These are phyloP conservation scores for Tethea ocularis DNA, from an alignment of 2,888 invertebrate species.

Conservation along the genomic window DNA sequence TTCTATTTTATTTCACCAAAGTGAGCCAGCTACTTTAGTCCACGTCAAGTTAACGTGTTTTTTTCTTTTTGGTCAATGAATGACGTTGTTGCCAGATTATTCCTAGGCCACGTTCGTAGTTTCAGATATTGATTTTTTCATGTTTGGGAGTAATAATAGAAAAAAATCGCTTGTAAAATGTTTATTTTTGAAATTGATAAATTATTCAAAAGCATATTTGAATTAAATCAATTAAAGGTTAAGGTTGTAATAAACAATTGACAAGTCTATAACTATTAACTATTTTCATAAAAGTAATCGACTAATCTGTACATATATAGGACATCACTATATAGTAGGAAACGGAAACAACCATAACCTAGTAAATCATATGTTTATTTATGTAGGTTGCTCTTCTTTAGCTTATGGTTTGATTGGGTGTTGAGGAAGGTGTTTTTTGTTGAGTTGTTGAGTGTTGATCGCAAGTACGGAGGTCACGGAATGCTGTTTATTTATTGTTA, in stretches of 20 bases:
- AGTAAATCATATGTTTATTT: conserved; percentile 78
- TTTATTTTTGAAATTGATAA: too few species aligned
- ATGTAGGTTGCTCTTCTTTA: conserved; percentile 75
- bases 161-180: too few species aligned
- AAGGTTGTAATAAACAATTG: too few species aligned
- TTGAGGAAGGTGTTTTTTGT: conserved; percentile 72
- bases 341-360: conserved; percentile 51
- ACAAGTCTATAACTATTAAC: too few species aligned
- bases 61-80: conserved; percentile 75
- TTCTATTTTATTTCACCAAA: conserved; percentile 56
- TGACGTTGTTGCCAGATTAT: conserved; percentile 54
- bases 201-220: too few species aligned
- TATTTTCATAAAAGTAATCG: too few species aligned
- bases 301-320: conserved; percentile 9
- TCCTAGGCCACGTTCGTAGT: conserved; percentile 7
- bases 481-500: conserved; percentile 79
- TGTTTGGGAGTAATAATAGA: background rate
- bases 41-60: conserved; percentile 84
- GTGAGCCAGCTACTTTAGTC: conserved; percentile 77
- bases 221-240: too few species aligned
- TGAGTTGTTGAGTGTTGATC: conserved; percentile 67
- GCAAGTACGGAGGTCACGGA: conserved; percentile 72
- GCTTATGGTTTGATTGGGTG: conserved; percentile 78
- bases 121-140: background rate
- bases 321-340: conserved; percentile 32